Conservation (phyloP, 1,140 invertebrate genomes). For the Ips typographus region DNA sequence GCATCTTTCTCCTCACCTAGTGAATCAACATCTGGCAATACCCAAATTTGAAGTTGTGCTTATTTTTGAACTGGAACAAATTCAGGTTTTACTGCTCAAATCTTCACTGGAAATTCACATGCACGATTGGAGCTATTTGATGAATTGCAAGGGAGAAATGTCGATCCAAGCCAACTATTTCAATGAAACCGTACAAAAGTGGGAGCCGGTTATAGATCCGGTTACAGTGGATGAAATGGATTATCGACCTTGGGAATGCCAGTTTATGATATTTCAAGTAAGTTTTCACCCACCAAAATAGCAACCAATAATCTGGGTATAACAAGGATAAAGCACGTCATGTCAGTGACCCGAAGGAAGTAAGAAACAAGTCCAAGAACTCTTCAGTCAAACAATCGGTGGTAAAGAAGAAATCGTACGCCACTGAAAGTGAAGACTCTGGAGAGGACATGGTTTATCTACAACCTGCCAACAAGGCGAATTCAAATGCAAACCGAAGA, state of each 20-base stretch:
- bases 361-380: conserved; percentile 32
- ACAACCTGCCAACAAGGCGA: conserved; percentile 45
- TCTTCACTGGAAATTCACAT: conserved; percentile 60
- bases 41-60: conserved; percentile 49
- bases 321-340: conserved; percentile 47
- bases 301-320: conserved; percentile 5
- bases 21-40: conserved; percentile 36
- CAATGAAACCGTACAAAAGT: conserved; percentile 69
- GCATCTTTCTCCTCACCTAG: conserved; percentile 13
- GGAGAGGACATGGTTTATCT: conserved; percentile 51
- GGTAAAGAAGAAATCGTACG: conserved; percentile 40
- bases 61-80: conserved; percentile 48
- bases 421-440: conserved; percentile 49
- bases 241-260: conserved; percentile 72
- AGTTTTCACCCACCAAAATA: not conserved
- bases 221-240: conserved; percentile 66
- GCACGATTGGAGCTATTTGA: conserved; percentile 67
- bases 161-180: conserved; percentile 73
- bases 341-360: conserved; percentile 42
- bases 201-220: conserved; percentile 81
- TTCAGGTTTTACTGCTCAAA: conserved; percentile 52
- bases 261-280: conserved; percentile 64
- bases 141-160: conserved; percentile 58
- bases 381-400: conserved; percentile 15
- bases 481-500: conserved; percentile 43